These are phyloP conservation scores for Cranoglanis bouderius DNA, from an alignment of 2,113 vertebrate species.

Conservation along the genomic window DNA sequence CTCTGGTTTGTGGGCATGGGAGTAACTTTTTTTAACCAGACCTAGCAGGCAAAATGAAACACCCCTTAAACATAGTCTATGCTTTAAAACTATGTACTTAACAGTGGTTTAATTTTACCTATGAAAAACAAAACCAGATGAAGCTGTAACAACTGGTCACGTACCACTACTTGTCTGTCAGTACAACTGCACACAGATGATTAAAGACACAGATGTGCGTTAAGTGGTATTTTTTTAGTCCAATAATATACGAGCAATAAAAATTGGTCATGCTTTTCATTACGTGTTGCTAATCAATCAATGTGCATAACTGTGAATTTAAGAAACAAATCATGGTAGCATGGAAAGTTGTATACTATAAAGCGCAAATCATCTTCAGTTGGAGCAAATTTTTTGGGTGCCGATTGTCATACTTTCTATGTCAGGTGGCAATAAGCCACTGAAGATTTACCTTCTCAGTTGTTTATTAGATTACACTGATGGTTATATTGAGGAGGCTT, in stretches of 20 bases:
- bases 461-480: background rate
- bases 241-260: background rate
- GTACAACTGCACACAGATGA: background rate
- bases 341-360: background rate
- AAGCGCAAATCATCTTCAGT: background rate
- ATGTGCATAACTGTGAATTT: background rate
- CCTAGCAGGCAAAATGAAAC: background rate
- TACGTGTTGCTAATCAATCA: background rate
- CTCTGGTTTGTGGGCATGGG: background rate
- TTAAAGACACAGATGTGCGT: background rate
- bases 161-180: background rate
- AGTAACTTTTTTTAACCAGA: background rate
- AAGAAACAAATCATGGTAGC: background rate
- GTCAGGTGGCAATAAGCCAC: background rate
- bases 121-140: background rate
- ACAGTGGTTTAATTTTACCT: background rate
- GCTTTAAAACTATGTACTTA: background rate
- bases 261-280: background rate
- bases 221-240: background rate
- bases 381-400: background rate
- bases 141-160: background rate
- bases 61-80: background rate
- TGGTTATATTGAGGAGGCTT: background rate
- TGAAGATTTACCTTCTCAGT: background rate
- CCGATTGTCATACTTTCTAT: background rate